These are phyloP conservation scores for Balaenoptera acutorostrata DNA, from an alignment of 2,113 vertebrate species.

Conservation along the genomic window DNA sequence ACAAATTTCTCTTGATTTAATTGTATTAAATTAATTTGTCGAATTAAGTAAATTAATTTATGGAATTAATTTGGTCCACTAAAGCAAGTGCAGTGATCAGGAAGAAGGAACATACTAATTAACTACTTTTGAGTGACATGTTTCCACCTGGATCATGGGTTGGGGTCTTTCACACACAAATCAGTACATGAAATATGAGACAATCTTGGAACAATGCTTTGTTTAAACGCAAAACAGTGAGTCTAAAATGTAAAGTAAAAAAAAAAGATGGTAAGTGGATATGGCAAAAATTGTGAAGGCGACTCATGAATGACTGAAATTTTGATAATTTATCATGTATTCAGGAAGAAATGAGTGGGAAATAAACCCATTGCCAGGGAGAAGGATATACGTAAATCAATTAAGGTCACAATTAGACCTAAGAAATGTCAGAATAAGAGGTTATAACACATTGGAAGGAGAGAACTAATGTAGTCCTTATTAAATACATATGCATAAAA, in stretches of 20 bases:
- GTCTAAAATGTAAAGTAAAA: neutral
- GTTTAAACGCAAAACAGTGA: neutral
- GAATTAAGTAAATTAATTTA: neutral
- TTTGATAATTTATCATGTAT: neutral
- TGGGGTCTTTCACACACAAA: neutral
- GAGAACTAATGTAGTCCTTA: neutral
- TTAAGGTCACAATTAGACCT: neutral
- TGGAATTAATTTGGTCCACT: neutral
- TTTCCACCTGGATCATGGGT: rapidly evolving
- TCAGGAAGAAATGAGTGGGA: neutral
- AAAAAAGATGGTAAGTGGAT: neutral
- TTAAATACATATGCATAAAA: neutral
- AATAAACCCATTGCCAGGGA: neutral
- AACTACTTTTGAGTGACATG: neutral
- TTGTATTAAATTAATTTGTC: neutral
- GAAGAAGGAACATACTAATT: neutral
- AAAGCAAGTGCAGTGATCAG: neutral
- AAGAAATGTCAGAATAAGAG: neutral
- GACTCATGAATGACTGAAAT: neutral
- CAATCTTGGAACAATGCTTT: neutral
- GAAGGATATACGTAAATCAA: neutral
- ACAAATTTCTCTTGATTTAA: neutral
- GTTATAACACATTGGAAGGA: neutral
- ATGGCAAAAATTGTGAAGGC: neutral
- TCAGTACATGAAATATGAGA: neutral